Base-by-base conservation (phyloP, 92 coral and sea anemone species). In the Siderastrea siderea region DNA sequence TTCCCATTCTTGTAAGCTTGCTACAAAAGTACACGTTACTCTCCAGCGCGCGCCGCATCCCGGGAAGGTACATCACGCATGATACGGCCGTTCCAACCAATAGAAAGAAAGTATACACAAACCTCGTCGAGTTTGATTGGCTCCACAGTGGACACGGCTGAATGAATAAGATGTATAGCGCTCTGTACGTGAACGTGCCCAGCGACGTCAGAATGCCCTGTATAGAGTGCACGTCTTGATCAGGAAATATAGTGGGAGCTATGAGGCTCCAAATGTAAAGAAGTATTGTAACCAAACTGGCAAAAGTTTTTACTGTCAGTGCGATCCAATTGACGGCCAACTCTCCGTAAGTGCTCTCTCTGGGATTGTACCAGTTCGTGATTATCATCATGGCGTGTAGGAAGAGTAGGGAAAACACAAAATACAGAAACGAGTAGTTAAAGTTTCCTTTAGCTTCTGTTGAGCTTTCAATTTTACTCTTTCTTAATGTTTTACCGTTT, bases 21-120 rank as follows among this genome's bases (percentile, higher is more conserved):
- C 77, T 87, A 62, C 99, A 97, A 88, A 97, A 97, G 83, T 96
- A 95, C 3, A 89, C 73, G 87, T 92, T 97, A 1, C 90, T 83
- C 75, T 88, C 93, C 26, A 97, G 94, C 45, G 93, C 79, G 58
- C 85, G 94, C 6, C 99, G 89, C 67, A 94, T 82, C 13, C 43
- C 87, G 67, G 99, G 99, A 15, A 94, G 88, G 81, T 95, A 97
- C 94, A 97, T 94, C 17, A 90, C 60, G 51, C 93, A 86, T 7
- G 97, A 90, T 12, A 83, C 92, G 4, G 86, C 79, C 45, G 94
- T 90, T 26, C 99, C 99, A 10, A 84, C 63, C 80, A 97, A 43
- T 74, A 93, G 91, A 91, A 97, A 93, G 75, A 93, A 89, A 0
- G 98, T 93, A 81, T 93, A 97, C 46, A 95, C 86, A 70, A 89